Evolutionary conservation across 2,888 invertebrate genomes (phyloP).

Genomic region (Coelogynopora nodosa): DNA sequence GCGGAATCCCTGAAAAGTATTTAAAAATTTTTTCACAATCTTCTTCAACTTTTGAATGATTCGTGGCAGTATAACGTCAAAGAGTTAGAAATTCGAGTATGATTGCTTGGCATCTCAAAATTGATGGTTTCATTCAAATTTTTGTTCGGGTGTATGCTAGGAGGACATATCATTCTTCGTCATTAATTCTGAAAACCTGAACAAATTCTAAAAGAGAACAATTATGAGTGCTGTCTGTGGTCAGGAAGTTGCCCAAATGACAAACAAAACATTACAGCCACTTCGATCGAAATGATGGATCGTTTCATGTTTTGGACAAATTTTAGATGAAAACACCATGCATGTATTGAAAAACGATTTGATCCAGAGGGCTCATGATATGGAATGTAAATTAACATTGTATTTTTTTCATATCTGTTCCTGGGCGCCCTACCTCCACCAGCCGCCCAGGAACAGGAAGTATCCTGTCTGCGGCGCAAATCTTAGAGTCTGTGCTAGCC

Average conservation of each 20-base stretch:
- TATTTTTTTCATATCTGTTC: too few relatives aligned
- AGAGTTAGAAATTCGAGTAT: not conserved
- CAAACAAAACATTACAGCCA: not conserved
- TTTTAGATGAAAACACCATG: too few relatives aligned
- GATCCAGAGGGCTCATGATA: too few relatives aligned
- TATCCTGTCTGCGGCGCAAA: too few relatives aligned
- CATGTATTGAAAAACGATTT: too few relatives aligned
- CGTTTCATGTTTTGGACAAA: not conserved
- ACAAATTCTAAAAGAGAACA: not conserved
- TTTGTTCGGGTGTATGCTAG: too few relatives aligned
- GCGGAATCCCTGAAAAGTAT: not conserved
- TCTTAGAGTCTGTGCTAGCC: too few relatives aligned
- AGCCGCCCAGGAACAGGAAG: too few relatives aligned
- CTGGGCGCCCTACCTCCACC: too few relatives aligned
- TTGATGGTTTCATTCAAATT: not conserved
- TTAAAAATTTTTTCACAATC: not conserved
- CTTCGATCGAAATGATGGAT: not conserved
- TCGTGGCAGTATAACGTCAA: not conserved
- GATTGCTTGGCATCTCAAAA: not conserved
- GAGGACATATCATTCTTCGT: not conserved
- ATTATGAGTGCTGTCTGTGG: not conserved
- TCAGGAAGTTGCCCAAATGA: not conserved
- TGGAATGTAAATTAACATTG: too few relatives aligned
- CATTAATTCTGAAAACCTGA: not conserved
- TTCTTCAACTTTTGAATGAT: not conserved